Evolutionary conservation across 2,888 invertebrate genomes (phyloP).

Genomic region (Yponomeuta plumbellus): DNA sequence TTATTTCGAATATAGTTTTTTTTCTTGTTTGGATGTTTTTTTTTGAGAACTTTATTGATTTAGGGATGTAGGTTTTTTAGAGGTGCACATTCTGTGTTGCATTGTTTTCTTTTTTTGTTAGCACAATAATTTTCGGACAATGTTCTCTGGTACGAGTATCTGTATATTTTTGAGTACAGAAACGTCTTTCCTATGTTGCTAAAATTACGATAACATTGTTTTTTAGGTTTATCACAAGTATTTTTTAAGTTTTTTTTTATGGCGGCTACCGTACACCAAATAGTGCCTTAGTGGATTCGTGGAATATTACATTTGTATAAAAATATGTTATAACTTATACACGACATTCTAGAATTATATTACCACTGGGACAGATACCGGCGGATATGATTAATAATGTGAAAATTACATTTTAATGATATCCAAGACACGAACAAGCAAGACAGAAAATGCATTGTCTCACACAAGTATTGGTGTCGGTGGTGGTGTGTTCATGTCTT

Average conservation of each 20-base stretch:
- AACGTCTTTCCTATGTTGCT: constrained; percentile 20
- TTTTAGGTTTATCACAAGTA: constrained; percentile 16
- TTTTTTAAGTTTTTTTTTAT: constrained; percentile 40
- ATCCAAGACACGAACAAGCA: too few species aligned
- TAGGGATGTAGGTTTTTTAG: constrained; percentile 18
- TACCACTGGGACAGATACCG: too few species aligned
- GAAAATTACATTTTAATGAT: too few species aligned
- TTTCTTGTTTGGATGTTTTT: neutral
- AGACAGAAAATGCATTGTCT: too few species aligned
- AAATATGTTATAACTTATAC: too few species aligned
- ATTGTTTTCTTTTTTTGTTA: constrained; percentile 25
- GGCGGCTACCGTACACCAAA: constrained; percentile 21
- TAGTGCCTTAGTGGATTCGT: neutral
- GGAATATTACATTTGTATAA: neutral
- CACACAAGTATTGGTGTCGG: too few species aligned
- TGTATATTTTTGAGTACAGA: constrained; percentile 66
- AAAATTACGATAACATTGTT: constrained; percentile 15
- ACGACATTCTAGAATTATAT: too few species aligned
- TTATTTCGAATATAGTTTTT: constrained; percentile 8
- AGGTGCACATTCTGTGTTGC: constrained; percentile 28
- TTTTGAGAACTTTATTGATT: neutral
- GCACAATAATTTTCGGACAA: constrained; percentile 23
- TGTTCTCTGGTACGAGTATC: constrained; percentile 35
- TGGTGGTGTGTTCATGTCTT: too few species aligned
- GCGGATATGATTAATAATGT: too few species aligned